Conservation (phyloP, 2,113 vertebrate genomes). For the Smithornis capensis region DNA sequence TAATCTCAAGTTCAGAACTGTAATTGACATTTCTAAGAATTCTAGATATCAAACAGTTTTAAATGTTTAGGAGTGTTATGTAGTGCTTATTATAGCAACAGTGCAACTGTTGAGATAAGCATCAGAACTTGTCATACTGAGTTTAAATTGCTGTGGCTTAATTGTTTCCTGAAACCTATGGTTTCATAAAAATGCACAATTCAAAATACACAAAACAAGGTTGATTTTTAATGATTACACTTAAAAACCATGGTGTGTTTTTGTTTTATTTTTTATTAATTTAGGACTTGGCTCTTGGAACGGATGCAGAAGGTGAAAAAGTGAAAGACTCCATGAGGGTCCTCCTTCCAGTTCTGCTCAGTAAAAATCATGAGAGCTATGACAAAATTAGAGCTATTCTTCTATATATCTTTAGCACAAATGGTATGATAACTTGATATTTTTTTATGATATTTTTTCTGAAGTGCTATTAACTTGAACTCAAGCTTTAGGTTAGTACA, state of each 20-base stretch:
- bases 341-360: constrained; percentile 90
- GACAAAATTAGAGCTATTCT: constrained; percentile 96
- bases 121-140: not conserved
- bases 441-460: accelerated
- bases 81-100: not conserved
- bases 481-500: not conserved
- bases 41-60: not conserved
- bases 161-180: not conserved
- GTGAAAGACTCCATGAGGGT: constrained; percentile 95
- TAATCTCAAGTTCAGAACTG: not conserved
- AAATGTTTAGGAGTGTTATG: not conserved
- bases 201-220: accelerated
- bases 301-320: constrained; percentile 88
- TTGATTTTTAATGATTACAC: not conserved
- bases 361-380: constrained; percentile 78
- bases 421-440: constrained; percentile 78
- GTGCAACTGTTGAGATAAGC: not conserved
- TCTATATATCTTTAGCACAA: constrained; percentile 95
- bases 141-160: not conserved
- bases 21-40: not conserved
- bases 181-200: not conserved
- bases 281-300: constrained; percentile 94
- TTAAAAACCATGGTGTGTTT: not conserved
- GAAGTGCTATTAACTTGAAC: not conserved
- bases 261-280: not conserved